phyloP scores from a whole-genome alignment of 2,888 invertebrate species.

The Crossocerus cetratus region DNA sequence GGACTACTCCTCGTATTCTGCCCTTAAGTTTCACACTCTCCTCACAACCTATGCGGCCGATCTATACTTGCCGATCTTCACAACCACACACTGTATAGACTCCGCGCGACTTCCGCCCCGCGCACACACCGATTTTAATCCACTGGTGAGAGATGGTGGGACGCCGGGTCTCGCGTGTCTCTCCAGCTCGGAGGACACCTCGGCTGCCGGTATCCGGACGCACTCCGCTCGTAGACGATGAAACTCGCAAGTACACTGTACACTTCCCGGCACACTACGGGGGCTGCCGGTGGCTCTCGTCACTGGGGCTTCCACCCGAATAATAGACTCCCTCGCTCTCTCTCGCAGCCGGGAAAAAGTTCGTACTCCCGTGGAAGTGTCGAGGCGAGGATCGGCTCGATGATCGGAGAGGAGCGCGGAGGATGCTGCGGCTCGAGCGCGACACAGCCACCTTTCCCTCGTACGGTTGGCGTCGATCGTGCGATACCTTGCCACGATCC shows the following conservation, averaged over 20 bases:
- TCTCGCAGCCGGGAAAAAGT: neutral
- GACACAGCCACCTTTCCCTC: conserved; percentile 57
- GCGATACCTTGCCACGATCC: conserved; percentile 40
- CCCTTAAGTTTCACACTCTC: conserved; percentile 28
- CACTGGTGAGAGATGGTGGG: conserved; percentile 28
- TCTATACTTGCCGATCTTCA: conserved; percentile 19
- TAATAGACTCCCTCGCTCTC: too few relatives aligned
- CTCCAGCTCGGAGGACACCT: conserved; percentile 22
- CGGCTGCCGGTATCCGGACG: neutral
- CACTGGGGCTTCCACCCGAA: conserved; percentile 1
- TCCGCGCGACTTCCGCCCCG: conserved; percentile 35
- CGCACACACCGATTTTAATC: conserved; percentile 53
- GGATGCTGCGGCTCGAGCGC: conserved; percentile 22
- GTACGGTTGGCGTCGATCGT: conserved; percentile 38
- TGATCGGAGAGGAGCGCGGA: conserved; percentile 25
- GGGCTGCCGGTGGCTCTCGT: conserved; percentile 17
- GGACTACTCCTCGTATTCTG: conserved; percentile 13
- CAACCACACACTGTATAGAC: conserved; percentile 48
- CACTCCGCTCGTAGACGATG: neutral
- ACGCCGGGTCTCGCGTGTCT: conserved; percentile 31
- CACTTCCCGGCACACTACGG: conserved; percentile 33
- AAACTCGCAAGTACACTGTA: conserved; percentile 9
- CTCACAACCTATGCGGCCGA: conserved; percentile 29
- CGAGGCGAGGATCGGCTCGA: conserved; percentile 28
- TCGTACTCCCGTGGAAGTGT: neutral